Base-by-base conservation (phyloP, 1,140 invertebrate genomes). In the Camponotus vicinus region DNA sequence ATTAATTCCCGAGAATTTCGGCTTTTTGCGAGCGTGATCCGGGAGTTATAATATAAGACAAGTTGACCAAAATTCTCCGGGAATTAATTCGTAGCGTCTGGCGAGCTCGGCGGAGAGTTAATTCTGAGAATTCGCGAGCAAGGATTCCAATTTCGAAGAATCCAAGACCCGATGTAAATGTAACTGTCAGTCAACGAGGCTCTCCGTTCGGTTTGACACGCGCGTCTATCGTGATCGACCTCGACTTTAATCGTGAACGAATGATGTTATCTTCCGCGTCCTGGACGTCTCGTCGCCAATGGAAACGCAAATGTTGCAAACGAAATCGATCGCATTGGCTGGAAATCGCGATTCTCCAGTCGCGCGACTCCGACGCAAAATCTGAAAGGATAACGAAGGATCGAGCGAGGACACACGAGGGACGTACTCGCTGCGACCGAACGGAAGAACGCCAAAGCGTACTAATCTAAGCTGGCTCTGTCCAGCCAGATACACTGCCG, bases 161-260 rank as follows among this genome's bases (percentile, higher is more conserved):
- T 75, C 69, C 79, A 27, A 73, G 69, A 13, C 79, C 75, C 27
- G 55, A 83, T 45, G 27, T 27, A 27, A 27, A 27, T 21, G 40
- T 21, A 49, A 71, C 21, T 40, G 78, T 69, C 64, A 69, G 77
- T 80, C 78, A 80, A 80, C 78, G 78, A 70, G 32, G 21, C 49
- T 49, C 34, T 70, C 78, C 21, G 49, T 63, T 89, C 61, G 86
- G 40, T 80, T 69, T 32, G 64, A 69, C 21, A 55, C 21, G n/a
- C n/a, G n/a, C 32, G 18, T 66, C 42, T n/a, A 52, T 52, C 63
- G 37, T 21, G 64, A 57, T 57, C 42, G 42, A 52, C 15, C 59
- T 18, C 15, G 11, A 18, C 15, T 9, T 73, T 37, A 37, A 57
- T 75, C 52, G 15, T 7, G 7, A 37, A n/a, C 37, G 37, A 76